Percentiles rank a stretch among this genome's conserved stretches.
Evolutionary conservation across 2,113 vertebrate species (phyloP).

Genomic region (Percopsis transmontana): DNA sequence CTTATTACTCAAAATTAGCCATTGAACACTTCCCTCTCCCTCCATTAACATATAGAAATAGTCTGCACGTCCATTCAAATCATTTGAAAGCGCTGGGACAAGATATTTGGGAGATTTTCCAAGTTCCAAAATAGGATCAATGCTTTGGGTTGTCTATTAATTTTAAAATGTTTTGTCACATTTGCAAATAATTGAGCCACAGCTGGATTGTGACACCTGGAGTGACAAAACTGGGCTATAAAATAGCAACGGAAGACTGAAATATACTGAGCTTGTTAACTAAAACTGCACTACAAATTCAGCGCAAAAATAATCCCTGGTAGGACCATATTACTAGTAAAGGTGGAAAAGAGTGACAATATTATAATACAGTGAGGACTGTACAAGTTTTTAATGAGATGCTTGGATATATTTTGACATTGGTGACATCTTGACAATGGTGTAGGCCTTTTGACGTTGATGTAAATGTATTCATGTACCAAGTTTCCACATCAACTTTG

Average conservation of each 20-base stretch:
- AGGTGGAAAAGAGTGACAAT: background rate
- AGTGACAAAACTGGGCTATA: constrained; percentile 67
- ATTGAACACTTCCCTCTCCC: too few relatives aligned
- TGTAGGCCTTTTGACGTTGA: background rate
- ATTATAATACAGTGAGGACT: background rate
- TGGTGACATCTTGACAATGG: too few relatives aligned
- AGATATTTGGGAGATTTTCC: too few relatives aligned
- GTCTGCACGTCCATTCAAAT: too few relatives aligned
- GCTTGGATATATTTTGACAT: background rate
- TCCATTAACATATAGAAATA: too few relatives aligned
- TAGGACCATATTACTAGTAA: background rate
- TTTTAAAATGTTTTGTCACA: too few relatives aligned
- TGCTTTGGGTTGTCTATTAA: too few relatives aligned
- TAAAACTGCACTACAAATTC: background rate
- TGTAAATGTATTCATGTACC: background rate
- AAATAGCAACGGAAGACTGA: constrained; percentile 55
- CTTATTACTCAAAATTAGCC: too few relatives aligned
- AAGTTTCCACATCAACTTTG: too few relatives aligned
- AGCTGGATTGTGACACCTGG: constrained; percentile 22
- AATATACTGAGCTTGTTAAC: constrained; percentile 25
- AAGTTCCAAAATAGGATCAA: too few relatives aligned
- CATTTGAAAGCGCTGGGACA: too few relatives aligned
- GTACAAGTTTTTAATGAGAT: background rate
- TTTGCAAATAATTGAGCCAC: too few relatives aligned
- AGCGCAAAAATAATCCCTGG: background rate